Base-by-base conservation (phyloP, 2,888 invertebrate species). In the Halictus quadricinctus region DNA sequence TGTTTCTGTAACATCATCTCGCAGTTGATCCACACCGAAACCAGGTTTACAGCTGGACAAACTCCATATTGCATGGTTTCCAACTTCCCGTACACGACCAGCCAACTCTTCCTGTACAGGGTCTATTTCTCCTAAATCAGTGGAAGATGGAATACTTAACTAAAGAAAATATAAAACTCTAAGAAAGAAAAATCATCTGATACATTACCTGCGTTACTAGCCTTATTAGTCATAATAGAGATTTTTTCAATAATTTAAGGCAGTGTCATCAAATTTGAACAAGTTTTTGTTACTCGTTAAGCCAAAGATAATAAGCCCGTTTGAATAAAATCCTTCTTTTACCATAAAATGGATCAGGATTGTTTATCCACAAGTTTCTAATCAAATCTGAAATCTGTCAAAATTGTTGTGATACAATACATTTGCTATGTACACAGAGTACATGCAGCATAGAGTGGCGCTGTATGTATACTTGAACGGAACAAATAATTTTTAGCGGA, bases 21-120 rank as follows among this genome's bases (percentile, higher is more conserved):
- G 95, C 69, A 99, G 95, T 93, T 99, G 99, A 93, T 99, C 98
- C 7, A 99, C 99, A 5, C 99, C 99, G 95, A 99, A 99, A 72
- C 99, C 99, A 94, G 99, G 98, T 96, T 99, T 99, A 94, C 99
- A 99, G 5, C 99, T 99, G 0, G 99, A 99, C 80, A 99, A 95
- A 92, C 99, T 98, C 99, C 99, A 99, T 91, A 99, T 98, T 1
- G 99, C 99, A 94, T 98, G 97, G 91, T 97, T 96, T 41, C 98
- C 98, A 43, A 99, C 98, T 96, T 99, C 99, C 18, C 97, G 95
- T 1, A 97, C 96, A 87, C 96, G 95, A 0, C 96, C 96, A 75
- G 96, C 95, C 79, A 96, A 94, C 91, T 96, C 96, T 87, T 96
- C 96, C 91, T 95, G 95, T 76, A 96, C 95, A 2, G 96, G 96